Conservation (phyloP, 2,113 vertebrate genomes). For the Sander lucioperca region DNA sequence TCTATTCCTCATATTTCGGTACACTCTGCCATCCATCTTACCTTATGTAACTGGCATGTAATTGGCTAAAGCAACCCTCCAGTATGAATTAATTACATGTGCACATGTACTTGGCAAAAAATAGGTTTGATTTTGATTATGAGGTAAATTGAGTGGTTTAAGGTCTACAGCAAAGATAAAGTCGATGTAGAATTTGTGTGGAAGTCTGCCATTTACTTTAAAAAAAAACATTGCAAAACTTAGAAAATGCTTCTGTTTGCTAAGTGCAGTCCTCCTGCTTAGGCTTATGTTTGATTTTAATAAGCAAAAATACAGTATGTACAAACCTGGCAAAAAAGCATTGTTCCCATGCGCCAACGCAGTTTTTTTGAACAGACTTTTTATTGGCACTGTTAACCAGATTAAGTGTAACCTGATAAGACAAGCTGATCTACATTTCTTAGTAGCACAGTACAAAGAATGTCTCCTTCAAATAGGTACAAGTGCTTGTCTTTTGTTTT, state of each 20-base stretch:
- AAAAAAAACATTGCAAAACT: neutral
- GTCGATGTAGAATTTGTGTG: neutral
- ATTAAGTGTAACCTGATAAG: conserved; percentile 10
- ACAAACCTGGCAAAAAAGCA: conserved; percentile 15
- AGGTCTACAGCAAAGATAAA: neutral
- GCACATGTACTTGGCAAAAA: neutral
- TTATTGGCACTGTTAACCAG: conserved; percentile 8
- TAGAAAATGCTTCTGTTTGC: neutral
- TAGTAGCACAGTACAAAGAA: conserved; percentile 13
- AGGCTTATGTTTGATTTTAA: conserved; percentile 6
- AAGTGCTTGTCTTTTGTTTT: conserved; percentile 26
- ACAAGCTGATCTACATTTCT: conserved; percentile 18
- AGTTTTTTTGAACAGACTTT: conserved; percentile 5
- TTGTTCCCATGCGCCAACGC: neutral
- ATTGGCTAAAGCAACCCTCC: neutral
- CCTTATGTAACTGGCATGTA: neutral
- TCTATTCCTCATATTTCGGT: conserved; percentile 1
- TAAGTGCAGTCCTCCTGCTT: neutral
- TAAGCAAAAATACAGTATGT: neutral
- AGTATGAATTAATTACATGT: neutral
- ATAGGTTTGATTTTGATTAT: neutral
- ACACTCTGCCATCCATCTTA: neutral
- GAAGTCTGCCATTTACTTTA: neutral
- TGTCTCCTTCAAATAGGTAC: conserved; percentile 23
- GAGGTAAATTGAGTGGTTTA: neutral